A percentile compares a stretch with the other conserved stretches of the same genome.
phyloP scores from a whole-genome alignment of 2,888 invertebrate genomes.

The Chorisops tibialis region DNA sequence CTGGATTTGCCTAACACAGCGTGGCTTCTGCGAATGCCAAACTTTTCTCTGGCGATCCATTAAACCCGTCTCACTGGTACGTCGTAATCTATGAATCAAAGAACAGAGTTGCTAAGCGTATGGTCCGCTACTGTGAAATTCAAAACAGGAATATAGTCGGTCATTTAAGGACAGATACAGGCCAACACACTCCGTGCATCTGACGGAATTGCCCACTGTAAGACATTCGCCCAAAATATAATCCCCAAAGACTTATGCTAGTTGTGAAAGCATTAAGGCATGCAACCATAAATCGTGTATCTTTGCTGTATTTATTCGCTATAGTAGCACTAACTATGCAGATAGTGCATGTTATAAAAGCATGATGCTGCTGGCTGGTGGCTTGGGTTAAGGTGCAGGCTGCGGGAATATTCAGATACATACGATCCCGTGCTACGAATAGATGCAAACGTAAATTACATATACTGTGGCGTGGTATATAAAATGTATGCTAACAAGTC shows the following conservation, averaged over 20 bases:
- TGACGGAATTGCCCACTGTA: no score
- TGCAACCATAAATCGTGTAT: conserved; percentile 31
- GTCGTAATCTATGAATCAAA: conserved; percentile 54
- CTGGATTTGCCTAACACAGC: conserved; percentile 54
- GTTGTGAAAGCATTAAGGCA: conserved; percentile 26
- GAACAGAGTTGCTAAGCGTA: background rate
- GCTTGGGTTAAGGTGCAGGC: background rate
- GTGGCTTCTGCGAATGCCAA: conserved; percentile 61
- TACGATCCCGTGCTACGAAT: background rate
- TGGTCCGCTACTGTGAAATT: background rate
- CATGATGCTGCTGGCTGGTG: background rate
- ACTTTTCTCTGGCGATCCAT: conserved; percentile 56
- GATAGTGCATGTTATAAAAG: background rate
- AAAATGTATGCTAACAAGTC: background rate
- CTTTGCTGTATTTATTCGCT: conserved; percentile 15
- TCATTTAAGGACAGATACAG: no score
- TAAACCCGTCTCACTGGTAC: conserved; percentile 60
- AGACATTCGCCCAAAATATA: no score
- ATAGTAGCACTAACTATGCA: conserved; percentile 2
- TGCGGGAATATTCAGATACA: no score
- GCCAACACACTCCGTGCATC: background rate
- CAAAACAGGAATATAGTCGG: background rate
- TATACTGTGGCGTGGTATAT: no score
- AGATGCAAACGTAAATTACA: no score
- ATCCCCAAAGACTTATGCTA: conserved; percentile 17